These are phyloP conservation scores for Garrulus glandarius DNA, from an alignment of 2,797 vertebrate species.

Conservation along the genomic window DNA sequence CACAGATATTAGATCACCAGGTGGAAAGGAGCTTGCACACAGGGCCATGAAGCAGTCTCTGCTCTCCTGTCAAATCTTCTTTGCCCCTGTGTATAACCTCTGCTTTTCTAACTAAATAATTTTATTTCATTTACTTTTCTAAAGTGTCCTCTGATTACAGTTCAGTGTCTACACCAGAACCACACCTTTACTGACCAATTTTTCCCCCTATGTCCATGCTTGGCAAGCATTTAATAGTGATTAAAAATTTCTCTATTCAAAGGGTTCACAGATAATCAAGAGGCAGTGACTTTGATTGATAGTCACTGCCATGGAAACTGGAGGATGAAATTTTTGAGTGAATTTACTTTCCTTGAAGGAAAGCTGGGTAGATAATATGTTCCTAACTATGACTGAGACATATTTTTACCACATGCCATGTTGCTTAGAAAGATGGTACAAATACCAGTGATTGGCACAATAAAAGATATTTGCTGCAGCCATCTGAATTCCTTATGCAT, in stretches of 20 bases:
- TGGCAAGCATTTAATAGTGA: constrained; percentile 71
- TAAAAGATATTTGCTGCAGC: constrained; percentile 49
- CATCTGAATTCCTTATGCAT: constrained; percentile 52
- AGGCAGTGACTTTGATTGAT: constrained; percentile 70
- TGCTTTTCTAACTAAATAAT: neutral
- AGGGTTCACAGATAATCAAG: constrained; percentile 61
- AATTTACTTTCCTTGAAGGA: constrained; percentile 63
- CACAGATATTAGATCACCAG: neutral
- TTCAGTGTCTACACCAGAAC: constrained; percentile 33
- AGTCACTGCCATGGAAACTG: constrained; percentile 55
- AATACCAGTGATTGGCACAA: constrained; percentile 3
- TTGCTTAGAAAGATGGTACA: constrained; percentile 46
- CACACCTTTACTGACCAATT: constrained; percentile 48
- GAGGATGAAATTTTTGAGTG: constrained; percentile 47
- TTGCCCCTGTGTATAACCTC: neutral
- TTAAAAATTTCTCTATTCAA: constrained; percentile 68
- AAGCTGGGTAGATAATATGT: constrained; percentile 37
- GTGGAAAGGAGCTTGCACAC: neutral
- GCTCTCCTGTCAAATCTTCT: neutral
- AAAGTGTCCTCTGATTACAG: constrained; percentile 45
- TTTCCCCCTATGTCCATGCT: neutral
- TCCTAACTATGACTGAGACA: constrained; percentile 23
- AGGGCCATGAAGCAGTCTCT: neutral
- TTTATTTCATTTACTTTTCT: constrained; percentile 40
- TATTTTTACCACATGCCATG: constrained; percentile 53